These are phyloP conservation scores for Sisyra nigra DNA, from an alignment of 2,888 invertebrate genomes.

Conservation along the genomic window DNA sequence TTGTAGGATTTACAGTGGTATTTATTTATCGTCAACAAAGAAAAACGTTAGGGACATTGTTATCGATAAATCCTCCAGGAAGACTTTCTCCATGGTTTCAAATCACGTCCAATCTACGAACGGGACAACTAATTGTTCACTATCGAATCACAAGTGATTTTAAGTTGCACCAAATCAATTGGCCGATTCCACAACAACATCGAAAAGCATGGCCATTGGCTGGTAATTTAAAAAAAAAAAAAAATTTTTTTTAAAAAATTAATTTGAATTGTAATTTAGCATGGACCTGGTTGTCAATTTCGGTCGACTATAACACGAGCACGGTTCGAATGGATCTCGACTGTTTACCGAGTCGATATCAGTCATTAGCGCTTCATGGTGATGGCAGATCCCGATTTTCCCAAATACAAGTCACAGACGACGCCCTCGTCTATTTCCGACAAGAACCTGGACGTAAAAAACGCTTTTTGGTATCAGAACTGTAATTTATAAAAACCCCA, in stretches of 20 bases:
- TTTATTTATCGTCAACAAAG: conserved; percentile 28
- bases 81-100: conserved; percentile 29
- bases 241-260: neutral
- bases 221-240: conserved; percentile 18
- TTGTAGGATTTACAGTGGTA: conserved; percentile 24
- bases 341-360: conserved; percentile 26
- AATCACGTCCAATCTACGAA: conserved; percentile 24
- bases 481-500: too few relatives aligned
- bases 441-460: conserved; percentile 30
- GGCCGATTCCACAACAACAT: conserved; percentile 25
- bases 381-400: conserved; percentile 12
- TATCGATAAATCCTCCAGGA: conserved; percentile 28
- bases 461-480: conserved; percentile 26
- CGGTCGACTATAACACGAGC: conserved; percentile 22
- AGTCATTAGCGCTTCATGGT: conserved; percentile 19
- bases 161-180: conserved; percentile 26
- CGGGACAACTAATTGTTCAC: conserved; percentile 24
- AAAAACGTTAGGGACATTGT: conserved; percentile 25
- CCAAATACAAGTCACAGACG: conserved; percentile 22
- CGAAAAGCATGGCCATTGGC: conserved; percentile 25
- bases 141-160: conserved; percentile 22
- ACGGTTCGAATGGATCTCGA: conserved; percentile 26
- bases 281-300: conserved; percentile 27
- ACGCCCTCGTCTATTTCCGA: conserved; percentile 28
- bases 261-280: conserved; percentile 17